A percentile compares a stretch with the other conserved stretches of the same genome.
Evolutionary conservation across 1,140 invertebrate genomes (phyloP).

Genomic region (Papilio machaon): DNA sequence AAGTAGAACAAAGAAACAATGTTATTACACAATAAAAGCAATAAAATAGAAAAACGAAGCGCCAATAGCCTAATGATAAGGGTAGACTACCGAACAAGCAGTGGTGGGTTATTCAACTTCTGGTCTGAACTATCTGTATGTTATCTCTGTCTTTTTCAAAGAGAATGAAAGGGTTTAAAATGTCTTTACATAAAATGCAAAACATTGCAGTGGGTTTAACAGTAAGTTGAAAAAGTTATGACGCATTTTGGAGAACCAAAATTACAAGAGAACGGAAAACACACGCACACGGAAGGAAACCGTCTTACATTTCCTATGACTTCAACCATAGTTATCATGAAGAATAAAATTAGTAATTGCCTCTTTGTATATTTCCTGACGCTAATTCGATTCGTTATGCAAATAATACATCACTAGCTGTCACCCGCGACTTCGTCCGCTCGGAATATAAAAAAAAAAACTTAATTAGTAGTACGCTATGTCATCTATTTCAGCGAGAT

Average conservation of each 20-base stretch:
- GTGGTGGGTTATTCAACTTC: background rate
- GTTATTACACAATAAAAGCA: constrained; percentile 5
- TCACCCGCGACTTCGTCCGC: too few species aligned
- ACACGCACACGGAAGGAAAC: constrained; percentile 22
- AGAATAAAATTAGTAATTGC: constrained; percentile 11
- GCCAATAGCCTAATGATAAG: background rate
- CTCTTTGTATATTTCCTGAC: background rate
- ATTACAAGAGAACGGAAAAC: constrained; percentile 16
- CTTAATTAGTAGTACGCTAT: too few species aligned
- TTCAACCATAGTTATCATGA: constrained; percentile 6
- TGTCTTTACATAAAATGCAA: background rate
- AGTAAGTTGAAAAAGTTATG: background rate
- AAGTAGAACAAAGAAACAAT: constrained; percentile 24
- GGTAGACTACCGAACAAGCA: background rate
- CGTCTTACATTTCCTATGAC: constrained; percentile 8
- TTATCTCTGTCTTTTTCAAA: background rate
- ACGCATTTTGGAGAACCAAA: background rate
- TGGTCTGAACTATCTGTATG: background rate
- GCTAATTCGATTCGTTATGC: constrained; percentile 10
- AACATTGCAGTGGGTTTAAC: background rate
- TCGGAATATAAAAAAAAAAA: too few species aligned
- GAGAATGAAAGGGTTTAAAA: background rate
- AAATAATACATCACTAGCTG: background rate
- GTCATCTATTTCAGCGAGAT: too few species aligned
- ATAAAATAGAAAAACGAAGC: background rate